phyloP scores from a whole-genome alignment of 2,888 invertebrate genomes.

The Synanthedon myopaeformis region DNA sequence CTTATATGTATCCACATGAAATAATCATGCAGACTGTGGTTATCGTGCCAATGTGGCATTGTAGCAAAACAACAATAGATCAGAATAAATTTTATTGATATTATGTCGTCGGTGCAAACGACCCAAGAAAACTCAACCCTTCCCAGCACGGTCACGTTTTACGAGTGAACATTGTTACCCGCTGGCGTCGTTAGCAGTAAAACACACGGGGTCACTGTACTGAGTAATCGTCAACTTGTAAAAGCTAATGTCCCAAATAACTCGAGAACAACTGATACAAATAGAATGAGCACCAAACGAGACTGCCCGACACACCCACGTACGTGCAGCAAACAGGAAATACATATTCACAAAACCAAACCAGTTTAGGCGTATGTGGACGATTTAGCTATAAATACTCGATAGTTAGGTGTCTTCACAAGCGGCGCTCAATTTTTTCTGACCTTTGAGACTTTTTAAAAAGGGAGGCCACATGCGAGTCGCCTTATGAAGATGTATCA shows the following conservation, averaged over 20 bases:
- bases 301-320: constrained; percentile 15
- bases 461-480: neutral
- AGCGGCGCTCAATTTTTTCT: too few relatives aligned
- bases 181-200: constrained; percentile 4
- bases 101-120: neutral
- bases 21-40: neutral
- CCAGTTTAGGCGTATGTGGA: neutral
- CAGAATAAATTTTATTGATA: too few relatives aligned
- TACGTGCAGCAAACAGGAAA: neutral
- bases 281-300: constrained; percentile 7
- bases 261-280: constrained; percentile 24
- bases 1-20: neutral
- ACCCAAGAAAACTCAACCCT: neutral
- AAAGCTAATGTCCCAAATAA: constrained; percentile 42
- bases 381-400: too few relatives aligned
- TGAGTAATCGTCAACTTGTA: constrained; percentile 34
- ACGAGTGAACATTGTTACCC: neutral
- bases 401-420: too few relatives aligned
- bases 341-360: neutral
- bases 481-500: neutral
- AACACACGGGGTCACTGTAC: constrained; percentile 34
- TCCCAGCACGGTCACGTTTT: neutral
- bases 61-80: too few relatives aligned
- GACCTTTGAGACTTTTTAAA: too few relatives aligned
- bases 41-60: neutral